Conservation (phyloP, 2,113 vertebrate species). For the Sporophila hypoxantha region DNA sequence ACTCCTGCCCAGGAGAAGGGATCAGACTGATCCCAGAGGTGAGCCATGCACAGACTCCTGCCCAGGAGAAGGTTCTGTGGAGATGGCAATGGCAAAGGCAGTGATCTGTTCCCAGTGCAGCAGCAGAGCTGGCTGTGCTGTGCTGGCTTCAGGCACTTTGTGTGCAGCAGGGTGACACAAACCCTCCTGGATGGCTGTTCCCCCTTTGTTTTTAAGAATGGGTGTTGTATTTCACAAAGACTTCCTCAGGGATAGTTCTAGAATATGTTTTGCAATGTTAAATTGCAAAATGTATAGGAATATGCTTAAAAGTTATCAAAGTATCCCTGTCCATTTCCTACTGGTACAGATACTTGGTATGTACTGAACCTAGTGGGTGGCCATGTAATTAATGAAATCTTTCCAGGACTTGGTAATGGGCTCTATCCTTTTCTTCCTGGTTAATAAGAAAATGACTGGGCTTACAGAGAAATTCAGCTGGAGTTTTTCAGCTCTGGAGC, state of each 20-base stretch:
- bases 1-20: not conserved
- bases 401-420: not conserved
- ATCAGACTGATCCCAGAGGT: too few species aligned
- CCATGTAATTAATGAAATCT: not conserved
- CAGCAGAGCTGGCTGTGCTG: not conserved
- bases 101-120: not conserved
- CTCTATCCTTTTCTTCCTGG: not conserved
- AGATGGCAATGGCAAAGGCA: not conserved
- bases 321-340: not conserved
- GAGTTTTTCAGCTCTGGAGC: not conserved
- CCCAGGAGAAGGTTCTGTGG: not conserved
- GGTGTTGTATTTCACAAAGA: not conserved
- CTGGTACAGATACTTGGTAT: not conserved
- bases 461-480: not conserved
- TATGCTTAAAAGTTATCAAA: not conserved
- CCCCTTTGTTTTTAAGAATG: not conserved
- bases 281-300: not conserved
- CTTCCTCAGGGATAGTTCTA: not conserved
- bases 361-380: not conserved
- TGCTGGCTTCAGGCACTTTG: not conserved
- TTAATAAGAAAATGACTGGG: conserved; percentile 1
- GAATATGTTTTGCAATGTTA: not conserved
- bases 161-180: not conserved
- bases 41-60: not conserved
- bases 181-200: not conserved